A percentile compares a stretch with the other conserved stretches of the same genome.
Conservation (phyloP, 2,888 invertebrate species). For the Acanthococcus lagerstroemiae region DNA sequence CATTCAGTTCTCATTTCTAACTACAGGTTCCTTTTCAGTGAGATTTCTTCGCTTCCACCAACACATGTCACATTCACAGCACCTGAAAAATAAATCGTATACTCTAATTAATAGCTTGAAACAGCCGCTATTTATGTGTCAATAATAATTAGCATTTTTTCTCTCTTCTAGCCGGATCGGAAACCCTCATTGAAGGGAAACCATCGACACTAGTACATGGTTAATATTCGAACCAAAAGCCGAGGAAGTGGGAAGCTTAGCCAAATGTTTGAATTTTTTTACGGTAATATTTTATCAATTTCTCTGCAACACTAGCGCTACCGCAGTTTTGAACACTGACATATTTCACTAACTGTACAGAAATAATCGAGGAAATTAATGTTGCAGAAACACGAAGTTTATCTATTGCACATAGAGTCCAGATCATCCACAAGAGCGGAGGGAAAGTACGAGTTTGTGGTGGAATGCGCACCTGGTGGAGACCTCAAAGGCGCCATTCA, state of each 20-base stretch:
- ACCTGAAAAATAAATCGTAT: no score
- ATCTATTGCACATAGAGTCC: conserved; percentile 87
- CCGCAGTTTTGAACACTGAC: background rate
- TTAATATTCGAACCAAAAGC: conserved; percentile 79
- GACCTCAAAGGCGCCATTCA: conserved; percentile 65
- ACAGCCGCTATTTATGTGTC: no score
- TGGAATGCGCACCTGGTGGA: conserved; percentile 75
- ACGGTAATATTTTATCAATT: no score
- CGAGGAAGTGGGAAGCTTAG: conserved; percentile 77
- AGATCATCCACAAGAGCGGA: conserved; percentile 66
- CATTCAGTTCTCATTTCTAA: no score
- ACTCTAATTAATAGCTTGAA: no score
- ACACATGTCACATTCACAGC: no score
- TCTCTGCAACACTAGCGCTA: no score
- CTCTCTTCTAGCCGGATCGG: background rate
- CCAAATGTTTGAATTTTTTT: conserved; percentile 78
- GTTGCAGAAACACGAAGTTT: conserved; percentile 51
- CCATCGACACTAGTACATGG: conserved; percentile 31
- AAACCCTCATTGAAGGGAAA: no score
- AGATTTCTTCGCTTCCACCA: no score
- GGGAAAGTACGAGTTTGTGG: conserved; percentile 83
- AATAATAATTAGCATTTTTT: no score
- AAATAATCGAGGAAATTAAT: background rate
- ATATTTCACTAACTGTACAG: background rate
- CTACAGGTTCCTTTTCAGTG: no score